Percentiles rank a stretch among this genome's conserved stretches.
Conservation (phyloP, 2,888 invertebrate species). For the Teleiodes luculella region DNA sequence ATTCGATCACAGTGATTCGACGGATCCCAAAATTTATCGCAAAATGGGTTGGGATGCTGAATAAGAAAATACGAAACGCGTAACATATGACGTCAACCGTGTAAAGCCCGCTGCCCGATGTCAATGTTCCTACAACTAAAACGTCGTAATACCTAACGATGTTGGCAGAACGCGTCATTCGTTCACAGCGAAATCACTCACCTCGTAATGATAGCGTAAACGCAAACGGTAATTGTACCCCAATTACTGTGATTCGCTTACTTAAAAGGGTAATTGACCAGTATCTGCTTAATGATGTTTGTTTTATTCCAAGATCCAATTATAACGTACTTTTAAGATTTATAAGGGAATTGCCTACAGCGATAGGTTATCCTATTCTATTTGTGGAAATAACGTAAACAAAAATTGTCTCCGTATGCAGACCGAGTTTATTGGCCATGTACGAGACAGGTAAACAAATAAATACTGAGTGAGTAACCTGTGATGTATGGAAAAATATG, state of each 20-base stretch:
- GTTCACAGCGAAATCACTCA: constrained; percentile 8
- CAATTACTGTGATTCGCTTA: background rate
- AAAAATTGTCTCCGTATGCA: background rate
- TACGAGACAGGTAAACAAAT: constrained; percentile 6
- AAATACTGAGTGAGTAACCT: background rate
- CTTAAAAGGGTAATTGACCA: background rate
- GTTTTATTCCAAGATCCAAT: no score
- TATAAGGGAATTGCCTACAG: background rate
- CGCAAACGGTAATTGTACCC: background rate
- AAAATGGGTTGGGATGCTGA: no score
- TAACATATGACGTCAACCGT: background rate
- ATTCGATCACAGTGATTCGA: constrained; percentile 5
- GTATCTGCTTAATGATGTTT: background rate
- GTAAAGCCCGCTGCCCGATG: background rate
- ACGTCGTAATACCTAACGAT: background rate
- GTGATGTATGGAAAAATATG: constrained; percentile 17
- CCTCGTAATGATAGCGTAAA: constrained; percentile 6
- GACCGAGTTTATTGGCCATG: background rate
- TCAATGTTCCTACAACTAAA: background rate
- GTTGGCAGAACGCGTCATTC: constrained; percentile 6
- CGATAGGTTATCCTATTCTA: background rate
- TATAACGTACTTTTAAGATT: background rate
- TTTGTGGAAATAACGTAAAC: background rate
- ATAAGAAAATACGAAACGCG: constrained; percentile 1
- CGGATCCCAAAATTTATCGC: no score